Evolutionary conservation across 2,113 vertebrate genomes (phyloP).

Genomic region (Phrynosoma blainvillii): DNA sequence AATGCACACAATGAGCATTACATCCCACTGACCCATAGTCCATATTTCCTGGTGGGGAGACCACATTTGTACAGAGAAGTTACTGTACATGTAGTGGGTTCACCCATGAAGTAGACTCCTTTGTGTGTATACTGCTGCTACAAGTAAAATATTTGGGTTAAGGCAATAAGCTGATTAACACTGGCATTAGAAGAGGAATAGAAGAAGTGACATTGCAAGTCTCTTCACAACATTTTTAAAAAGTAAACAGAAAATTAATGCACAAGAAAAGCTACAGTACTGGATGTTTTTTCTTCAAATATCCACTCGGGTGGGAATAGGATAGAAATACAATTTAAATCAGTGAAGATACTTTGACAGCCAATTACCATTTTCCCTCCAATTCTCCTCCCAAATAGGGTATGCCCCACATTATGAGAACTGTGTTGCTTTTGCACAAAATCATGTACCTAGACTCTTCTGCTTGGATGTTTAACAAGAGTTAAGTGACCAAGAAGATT

Average conservation of each 20-base stretch:
- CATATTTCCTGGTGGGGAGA: not conserved
- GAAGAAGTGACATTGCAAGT: not conserved
- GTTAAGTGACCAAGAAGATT: not conserved
- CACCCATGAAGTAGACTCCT: not conserved
- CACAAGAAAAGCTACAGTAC: not conserved
- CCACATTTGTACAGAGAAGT: not conserved
- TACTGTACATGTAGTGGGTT: not conserved
- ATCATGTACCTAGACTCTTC: not conserved
- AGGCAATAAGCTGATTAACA: not conserved
- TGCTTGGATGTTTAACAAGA: not conserved
- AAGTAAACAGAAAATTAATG: too few relatives aligned
- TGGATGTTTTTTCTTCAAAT: not conserved
- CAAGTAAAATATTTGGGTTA: not conserved
- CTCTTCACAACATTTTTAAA: too few relatives aligned
- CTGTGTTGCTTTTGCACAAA: not conserved
- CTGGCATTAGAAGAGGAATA: not conserved
- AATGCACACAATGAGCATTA: too few relatives aligned
- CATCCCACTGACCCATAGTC: too few relatives aligned
- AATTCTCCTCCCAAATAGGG: not conserved
- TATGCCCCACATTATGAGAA: not conserved
- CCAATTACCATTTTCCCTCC: not conserved
- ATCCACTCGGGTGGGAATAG: not conserved
- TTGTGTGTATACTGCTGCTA: not conserved
- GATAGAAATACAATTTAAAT: not conserved
- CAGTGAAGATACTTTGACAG: not conserved